Evolutionary conservation across 2,888 invertebrate genomes (phyloP), one percentile per base, ranked within the genome.

Genomic region (Malacosoma neustria): DNA sequence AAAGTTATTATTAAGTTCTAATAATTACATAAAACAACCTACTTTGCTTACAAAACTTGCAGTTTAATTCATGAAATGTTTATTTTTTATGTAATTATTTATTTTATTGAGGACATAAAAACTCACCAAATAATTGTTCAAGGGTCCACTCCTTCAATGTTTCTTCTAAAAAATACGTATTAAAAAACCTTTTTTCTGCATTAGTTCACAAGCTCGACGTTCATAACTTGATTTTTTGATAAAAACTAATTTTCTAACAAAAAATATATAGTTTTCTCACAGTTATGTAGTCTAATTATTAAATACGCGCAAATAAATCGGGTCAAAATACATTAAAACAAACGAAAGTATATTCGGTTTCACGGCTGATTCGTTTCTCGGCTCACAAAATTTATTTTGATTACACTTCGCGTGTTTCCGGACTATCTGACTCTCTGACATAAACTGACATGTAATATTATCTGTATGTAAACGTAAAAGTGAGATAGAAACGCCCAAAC

Each of bases 341-440:
- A 68, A 63, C 63, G 64, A 66, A 70, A 70, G 63, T 22, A 22
- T 65, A 66, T 63, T 51, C 61, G 52, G 55, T 59, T 63, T 63
- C 70, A 66, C 73, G 66, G 61, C 63, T 60, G 61, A 52, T 61
- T 64, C 58, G 59, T 52, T 60, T 61, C 61, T n/a, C n/a, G n/a
- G n/a, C 22, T 22, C 22, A 22, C 22, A 22, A 22, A 22, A 62
- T 58, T 60, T 67, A 65, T 61, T 61, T 65, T 63, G 61, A 22
- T 22, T 22, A 9, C 53, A 51, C 45, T 40, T 45, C 37, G 40
- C 38, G 38, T 32, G 22, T 14, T 15, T 13, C 15, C 29, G 9
- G 22, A 29, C 30, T n/a, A 13, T 11, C 30, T 34, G 22, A 3
- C 22, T 5, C 22, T 22, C 22, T 22, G 22, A 22, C 22, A 22